Evolutionary conservation across 2,888 invertebrate species (phyloP), one percentile per base, ranked within the genome.

Genomic region (Dusona sp.): DNA sequence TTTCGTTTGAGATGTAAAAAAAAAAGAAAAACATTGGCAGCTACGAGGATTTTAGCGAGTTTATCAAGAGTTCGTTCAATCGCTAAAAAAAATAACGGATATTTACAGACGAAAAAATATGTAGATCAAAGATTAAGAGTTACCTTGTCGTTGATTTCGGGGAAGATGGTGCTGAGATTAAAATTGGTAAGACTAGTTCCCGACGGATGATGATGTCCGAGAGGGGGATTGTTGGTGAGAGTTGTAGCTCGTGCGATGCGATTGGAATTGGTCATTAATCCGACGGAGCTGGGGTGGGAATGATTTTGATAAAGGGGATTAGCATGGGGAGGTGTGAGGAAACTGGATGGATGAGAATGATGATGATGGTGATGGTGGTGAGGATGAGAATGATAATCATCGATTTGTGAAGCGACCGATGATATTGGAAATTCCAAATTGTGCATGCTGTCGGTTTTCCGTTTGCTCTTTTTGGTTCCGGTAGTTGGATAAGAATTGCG

Each of bases 111-210:
- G 4, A 48, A 61, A 29, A 61, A 61, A 61, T 13, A 61, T 29
- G 11, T 61, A 13, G 25, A 25, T 13, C 3, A 16, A 42, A 25
- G 57, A 61, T 29, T 13, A 61, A 61, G 13, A 1, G 29, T 45
- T 54, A 94, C 95, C 93, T 95, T 95, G 83, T 95, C 95, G 92
- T 97, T 97, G 89, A 98, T 97, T 95, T 98, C 98, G 2, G 98
- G 98, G 93, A 97, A 97, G 90, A 98, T 97, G 0, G 97, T 97
- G 91, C 97, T 97, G 64, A 98, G 95, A 94, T 97, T 97, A 92
- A 98, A 98, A 93, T 97, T 98, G 1, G 97, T 97, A 51, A 96
- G 94, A 79, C 95, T 95, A 7, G 95, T 95, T 54, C 95, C 95
- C 4, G 94, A 94, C 0, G 94, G 93, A 91, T 94, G 94, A 90